Base-by-base conservation (phyloP, 2,113 vertebrate species). In the Vireo altiloquus region DNA sequence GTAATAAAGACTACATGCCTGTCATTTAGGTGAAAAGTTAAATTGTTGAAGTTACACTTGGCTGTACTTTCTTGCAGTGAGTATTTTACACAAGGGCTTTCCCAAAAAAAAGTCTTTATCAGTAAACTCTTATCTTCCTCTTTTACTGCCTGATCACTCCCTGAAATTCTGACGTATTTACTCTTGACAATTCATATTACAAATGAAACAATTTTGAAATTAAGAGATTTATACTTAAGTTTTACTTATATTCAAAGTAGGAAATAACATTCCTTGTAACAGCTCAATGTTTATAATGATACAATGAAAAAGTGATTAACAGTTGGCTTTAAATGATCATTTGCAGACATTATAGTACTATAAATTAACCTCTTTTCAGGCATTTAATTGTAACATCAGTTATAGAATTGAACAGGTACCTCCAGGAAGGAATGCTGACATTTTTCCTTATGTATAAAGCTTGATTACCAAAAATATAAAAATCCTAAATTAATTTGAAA, bases 231-330 rank as follows among this genome's bases (percentile, higher is more conserved):
- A 81, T 94, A 84, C 95, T 94, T 72, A 95, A 86, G 66, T 81
- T 97, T 98, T 97, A 97, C 97, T 97, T 95, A 64, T 90, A 53
- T 88, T 97, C 89, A 94, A 94, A 93, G 81, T 97, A 96, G 89
- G 97, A 97, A 97, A 96, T 91, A 79, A 70, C 71, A 96, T 88
- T 92, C 86, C 91, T 82, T 78, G 16, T 89, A 96, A 95, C 85
- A 97, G 90, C 85, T 96, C 44, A 47, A 52, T 84, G 40, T 63
- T 91, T 71, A 65, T 57, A 87, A 27, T 60, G 39, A 89, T 94
- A 96, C 92, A 95, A 59, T 85, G 71, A 82, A 94, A 95, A 95
- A 86, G 57, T 86, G 47, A 85, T 71, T 97, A 97, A 97, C 91
- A 97, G 57, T 86, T 94, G 79, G 78, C 75, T 96, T 94, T 84